phyloP scores from a whole-genome alignment of 1,140 invertebrate species.

The Onthophagus taurus region DNA sequence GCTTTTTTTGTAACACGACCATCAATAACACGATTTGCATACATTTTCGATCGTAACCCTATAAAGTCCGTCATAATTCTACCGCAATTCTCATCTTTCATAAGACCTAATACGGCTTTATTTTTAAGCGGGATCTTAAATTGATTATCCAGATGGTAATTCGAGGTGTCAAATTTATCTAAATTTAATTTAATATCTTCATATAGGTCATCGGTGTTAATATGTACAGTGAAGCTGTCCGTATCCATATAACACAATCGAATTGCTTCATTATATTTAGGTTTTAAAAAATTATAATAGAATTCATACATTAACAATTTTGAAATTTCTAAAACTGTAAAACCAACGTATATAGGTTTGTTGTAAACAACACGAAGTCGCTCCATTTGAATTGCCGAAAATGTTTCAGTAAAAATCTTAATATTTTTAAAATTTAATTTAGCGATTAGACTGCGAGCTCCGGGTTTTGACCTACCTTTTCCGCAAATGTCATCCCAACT shows the following conservation, averaged over 20 bases:
- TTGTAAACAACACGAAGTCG: too few relatives aligned
- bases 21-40: neutral
- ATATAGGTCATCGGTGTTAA: conserved; percentile 14
- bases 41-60: conserved; percentile 3
- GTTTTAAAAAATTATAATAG: conserved; percentile 13
- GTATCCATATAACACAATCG: conserved; percentile 1
- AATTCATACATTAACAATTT: conserved; percentile 24
- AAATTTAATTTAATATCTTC: conserved; percentile 37
- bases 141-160: neutral
- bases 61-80: conserved; percentile 1
- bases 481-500: too few relatives aligned
- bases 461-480: too few relatives aligned
- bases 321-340: conserved; percentile 33
- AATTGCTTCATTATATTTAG: neutral
- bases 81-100: conserved; percentile 6
- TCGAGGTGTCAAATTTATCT: conserved; percentile 31
- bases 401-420: too few relatives aligned
- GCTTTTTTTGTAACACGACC: neutral
- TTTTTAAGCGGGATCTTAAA: conserved; percentile 1
- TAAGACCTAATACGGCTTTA: neutral
- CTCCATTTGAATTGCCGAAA: too few relatives aligned
- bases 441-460: too few relatives aligned
- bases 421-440: too few relatives aligned
- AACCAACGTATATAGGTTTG: too few relatives aligned
- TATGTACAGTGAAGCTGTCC: conserved; percentile 12